Evolutionary conservation across 1,140 invertebrate genomes (phyloP), one percentile per base, ranked within the genome.

Genomic region (Drosophila obscura): DNA sequence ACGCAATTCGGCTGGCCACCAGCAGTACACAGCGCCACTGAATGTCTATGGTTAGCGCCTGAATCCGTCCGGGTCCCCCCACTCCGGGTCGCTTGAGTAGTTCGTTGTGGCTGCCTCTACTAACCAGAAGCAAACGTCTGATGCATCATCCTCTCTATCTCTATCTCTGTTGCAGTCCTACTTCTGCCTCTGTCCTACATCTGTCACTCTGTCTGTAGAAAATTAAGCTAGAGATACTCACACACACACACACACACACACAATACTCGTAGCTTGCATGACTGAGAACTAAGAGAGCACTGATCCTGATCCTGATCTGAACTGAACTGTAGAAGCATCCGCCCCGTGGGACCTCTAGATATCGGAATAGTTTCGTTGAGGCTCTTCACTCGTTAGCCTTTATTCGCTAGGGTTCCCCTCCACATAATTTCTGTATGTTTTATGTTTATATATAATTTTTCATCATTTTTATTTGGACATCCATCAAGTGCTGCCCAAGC

Each of bases 401-500:
- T 4, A 39, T 7, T 39, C 28, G 22, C 9, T 31, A 9, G n/a
- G 45, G 35, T 19, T 16, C 2, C 28, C 3, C 22, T 2, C n/a
- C 5, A 31, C 31, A 9, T 8, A 9, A 43, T 16, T 15, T 51
- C 3, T 15, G 45, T 57, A 41, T 44, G 24, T 72, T 45, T 68
- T 69, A 28, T 46, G 44, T 69, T 59, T 63, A 51, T 57, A 61
- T 68, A 43, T 73, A 31, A 69, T 65, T 65, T 63, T 43, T 51
- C n/a, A 39, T 44, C 49, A 61, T 43, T 19, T 51, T 69, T 66
- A 51, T 31, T 39, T 67, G 6, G 15, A 62, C 48, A 65, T 15
- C 13, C n/a, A 39, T 46, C 19, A 72, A 96, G 96, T 96, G 91
- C 93, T 94, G 80, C 96, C 96, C 68, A 94, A 96, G 92, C 95